Evolutionary conservation across 2,113 vertebrate species (phyloP).

Genomic region (Gnathonemus longibarbis): DNA sequence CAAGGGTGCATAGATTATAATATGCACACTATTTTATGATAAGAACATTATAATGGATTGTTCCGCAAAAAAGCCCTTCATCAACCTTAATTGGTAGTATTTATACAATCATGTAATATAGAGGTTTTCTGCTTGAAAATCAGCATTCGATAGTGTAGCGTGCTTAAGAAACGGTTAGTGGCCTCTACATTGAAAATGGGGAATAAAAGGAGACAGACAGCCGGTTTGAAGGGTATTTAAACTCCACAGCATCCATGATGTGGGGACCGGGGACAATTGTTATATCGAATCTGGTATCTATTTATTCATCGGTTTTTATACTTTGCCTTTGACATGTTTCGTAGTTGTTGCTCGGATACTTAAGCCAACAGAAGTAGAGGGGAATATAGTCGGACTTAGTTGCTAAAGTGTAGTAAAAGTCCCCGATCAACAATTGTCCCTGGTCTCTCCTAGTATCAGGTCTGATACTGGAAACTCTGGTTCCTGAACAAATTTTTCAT

Average conservation of each 20-base stretch:
- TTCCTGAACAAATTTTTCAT: background rate
- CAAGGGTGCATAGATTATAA: background rate
- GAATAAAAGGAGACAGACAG: background rate
- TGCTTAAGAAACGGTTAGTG: background rate
- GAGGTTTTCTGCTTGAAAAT: conserved; percentile 1
- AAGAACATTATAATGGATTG: background rate
- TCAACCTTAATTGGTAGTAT: background rate
- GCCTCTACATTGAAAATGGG: background rate
- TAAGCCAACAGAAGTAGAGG: background rate
- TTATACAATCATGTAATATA: background rate
- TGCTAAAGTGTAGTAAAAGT: background rate
- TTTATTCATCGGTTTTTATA: background rate
- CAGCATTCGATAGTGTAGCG: background rate
- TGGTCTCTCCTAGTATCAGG: background rate
- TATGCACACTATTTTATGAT: background rate
- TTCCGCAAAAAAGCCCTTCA: background rate
- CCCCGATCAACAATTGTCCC: background rate
- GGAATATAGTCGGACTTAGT: background rate
- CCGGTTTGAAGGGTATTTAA: background rate
- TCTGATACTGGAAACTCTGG: background rate
- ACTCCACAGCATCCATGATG: background rate
- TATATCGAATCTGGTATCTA: background rate
- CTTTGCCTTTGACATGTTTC: background rate
- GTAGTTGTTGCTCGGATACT: background rate
- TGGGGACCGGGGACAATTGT: background rate